Conservation (phyloP, 2,888 invertebrate species). For the Copidosoma aretas region DNA sequence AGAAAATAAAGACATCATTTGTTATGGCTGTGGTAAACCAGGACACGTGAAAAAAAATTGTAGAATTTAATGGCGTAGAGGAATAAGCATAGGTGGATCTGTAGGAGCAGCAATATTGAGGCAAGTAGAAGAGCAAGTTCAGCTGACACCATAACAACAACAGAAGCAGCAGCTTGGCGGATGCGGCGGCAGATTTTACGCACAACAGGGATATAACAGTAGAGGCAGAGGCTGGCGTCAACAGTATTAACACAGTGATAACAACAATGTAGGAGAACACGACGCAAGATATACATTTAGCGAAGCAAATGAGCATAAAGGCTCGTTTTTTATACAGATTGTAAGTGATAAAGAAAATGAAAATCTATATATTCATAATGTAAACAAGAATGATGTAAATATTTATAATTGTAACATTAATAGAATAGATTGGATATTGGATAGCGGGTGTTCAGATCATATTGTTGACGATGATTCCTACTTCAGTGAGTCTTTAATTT, state of each 20-base stretch:
- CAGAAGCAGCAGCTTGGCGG: neutral
- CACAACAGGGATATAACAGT: neutral
- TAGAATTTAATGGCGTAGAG: neutral
- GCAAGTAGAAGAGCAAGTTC: neutral
- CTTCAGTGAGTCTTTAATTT: neutral
- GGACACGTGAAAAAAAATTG: conserved; percentile 17
- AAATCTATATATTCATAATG: neutral
- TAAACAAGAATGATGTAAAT: neutral
- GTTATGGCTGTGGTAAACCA: conserved; percentile 28
- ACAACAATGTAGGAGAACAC: neutral
- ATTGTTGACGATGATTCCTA: conserved; percentile 2
- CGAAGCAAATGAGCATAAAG: neutral
- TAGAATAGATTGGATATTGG: neutral
- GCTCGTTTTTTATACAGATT: neutral
- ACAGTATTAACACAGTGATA: too few relatives aligned
- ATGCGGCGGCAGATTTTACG: neutral
- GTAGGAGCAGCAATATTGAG: neutral
- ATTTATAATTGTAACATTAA: neutral
- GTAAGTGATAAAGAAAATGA: neutral
- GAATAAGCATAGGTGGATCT: neutral
- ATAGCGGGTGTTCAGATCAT: neutral
- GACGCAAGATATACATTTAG: neutral
- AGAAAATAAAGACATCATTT: conserved; percentile 23
- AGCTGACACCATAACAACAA: neutral
- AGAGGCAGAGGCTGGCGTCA: neutral